phyloP scores from a whole-genome alignment of 2,888 invertebrate genomes.

The Gymnosoma rotundatum region DNA sequence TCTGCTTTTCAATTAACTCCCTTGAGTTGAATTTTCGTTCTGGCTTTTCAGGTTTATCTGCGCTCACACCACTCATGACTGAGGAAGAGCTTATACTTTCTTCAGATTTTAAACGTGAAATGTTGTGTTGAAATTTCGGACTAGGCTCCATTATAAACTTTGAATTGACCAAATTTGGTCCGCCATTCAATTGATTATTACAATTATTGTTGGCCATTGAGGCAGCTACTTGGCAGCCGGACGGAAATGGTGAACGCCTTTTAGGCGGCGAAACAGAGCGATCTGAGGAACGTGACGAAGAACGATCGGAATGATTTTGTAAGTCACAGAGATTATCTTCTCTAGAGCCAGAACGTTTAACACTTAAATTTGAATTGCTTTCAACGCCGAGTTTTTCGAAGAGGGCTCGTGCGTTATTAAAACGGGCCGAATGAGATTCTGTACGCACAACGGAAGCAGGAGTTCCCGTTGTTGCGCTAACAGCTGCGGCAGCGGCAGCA shows the following conservation, averaged over 20 bases:
- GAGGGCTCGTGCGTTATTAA: constrained; percentile 94
- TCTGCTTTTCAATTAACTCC: constrained; percentile 94
- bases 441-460: constrained; percentile 91
- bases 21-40: constrained; percentile 92
- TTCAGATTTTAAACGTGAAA: constrained; percentile 85
- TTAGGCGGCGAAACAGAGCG: constrained; percentile 82
- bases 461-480: constrained; percentile 72
- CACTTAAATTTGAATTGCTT: constrained; percentile 84
- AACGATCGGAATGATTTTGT: constrained; percentile 78
- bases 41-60: constrained; percentile 90
- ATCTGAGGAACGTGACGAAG: constrained; percentile 79
- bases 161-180: constrained; percentile 78
- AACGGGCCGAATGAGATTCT: constrained; percentile 94
- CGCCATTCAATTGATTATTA: constrained; percentile 80
- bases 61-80: constrained; percentile 42
- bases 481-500: constrained; percentile 75
- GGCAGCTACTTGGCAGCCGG: constrained; percentile 77
- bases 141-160: constrained; percentile 79
- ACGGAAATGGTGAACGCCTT: constrained; percentile 80
- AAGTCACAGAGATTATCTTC: constrained; percentile 82
- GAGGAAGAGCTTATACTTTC: constrained; percentile 76
- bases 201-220: constrained; percentile 78
- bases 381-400: constrained; percentile 92
- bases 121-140: constrained; percentile 80
- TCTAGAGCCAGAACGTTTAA: constrained; percentile 81